Evolutionary conservation across 1,140 invertebrate species (phyloP), one percentile per base, ranked within the genome.

Genomic region (Drosophila neocordata): DNA sequence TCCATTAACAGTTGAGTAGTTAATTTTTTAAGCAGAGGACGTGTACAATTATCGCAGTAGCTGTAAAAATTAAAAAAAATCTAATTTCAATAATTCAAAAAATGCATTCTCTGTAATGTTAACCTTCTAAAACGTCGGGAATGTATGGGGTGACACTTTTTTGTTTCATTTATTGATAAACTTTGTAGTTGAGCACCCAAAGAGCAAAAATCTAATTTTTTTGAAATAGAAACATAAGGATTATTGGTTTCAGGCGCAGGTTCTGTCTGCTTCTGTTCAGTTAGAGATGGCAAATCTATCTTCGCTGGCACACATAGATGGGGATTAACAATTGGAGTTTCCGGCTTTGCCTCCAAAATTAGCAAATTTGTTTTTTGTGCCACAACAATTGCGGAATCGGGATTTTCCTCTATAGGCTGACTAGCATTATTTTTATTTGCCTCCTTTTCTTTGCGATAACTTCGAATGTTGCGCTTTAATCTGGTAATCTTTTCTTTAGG

Each of bases 1-100:
- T 94, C 93, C 63, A 92, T 92, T 2, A 95, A 65, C 8, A 95
- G 24, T 18, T 80, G 57, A 15, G 65, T 76, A 8, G 66, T 65
- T 9, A 90, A 35, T 48, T 88, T 34, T 20, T 70, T 74, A 0
- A 92, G 72, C 0, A 65, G 57, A 4, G 70, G 13, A 1, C 79
- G 77, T 0, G 81, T 91, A 57, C 85, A 89, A 73, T 91, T 89
- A 37, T 92, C 84, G 44, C 91, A 92, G 62, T 91, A 91, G 55
- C 90, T 91, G 15, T 0, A 27, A 3, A 20, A 4, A 9, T 11
- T 8, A 48, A 20, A 48, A 11, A 48, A 20, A 48, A 20, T 2
- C 27, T 11, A 8, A 11, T 15, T 20, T 8, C 15, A 44, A 15
- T 31, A 20, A 35, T 0, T 0, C 3, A 9, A 22, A 41, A 22